Base-by-base conservation (phyloP, 2,797 vertebrate species). In the Tadarida brasiliensis region DNA sequence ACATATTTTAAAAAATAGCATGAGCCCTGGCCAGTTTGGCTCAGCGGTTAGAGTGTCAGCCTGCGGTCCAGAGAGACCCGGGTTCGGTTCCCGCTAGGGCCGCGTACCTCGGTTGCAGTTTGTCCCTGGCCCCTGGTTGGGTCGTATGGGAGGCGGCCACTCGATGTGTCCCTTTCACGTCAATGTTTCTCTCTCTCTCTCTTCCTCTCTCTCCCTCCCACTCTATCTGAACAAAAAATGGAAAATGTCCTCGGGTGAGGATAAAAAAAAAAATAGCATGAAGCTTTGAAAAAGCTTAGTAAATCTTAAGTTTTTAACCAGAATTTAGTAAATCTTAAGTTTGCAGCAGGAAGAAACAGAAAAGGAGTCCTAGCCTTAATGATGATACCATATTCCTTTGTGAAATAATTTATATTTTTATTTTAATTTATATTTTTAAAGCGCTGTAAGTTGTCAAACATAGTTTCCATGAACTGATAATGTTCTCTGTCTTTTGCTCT, bases 281-380 rank as follows among this genome's bases (percentile, higher is more conserved):
- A 96, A 91, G 30, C 26, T 68, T 57, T 49, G 35, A 91, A 90
- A 63, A n/a, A n/a, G n/a, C n/a, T n/a, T n/a, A n/a, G n/a, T n/a
- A n/a, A 65, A 63, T 94, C 56, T 89, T 89, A 5, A 71, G 96
- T 94, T 83, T 78, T 87, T 93, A 71, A 71, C 17, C 81, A 86
- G 35, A 93, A 78, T 92, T 95, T 87, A 94, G 61, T 94, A 96
- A 73, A 59, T 70, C 26, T 96, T 74, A 68, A 56, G 33, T 92
- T 93, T 87, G 33, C 28, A 86, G 39, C 14, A 87, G 54, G 30
- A 86, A 84, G 56, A 67, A 84, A 61, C 33, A 83, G 68, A 59
- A 47, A 68, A 57, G 54, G 51, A 93, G 17, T n/a, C 51, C 51
- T 91, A 81, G 24, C 35, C 30, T 95, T 90, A 87, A 71, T 68